Evolutionary conservation across 2,888 invertebrate species (phyloP), one percentile per base, ranked within the genome.

Genomic region (Mesorhabditis belari): DNA sequence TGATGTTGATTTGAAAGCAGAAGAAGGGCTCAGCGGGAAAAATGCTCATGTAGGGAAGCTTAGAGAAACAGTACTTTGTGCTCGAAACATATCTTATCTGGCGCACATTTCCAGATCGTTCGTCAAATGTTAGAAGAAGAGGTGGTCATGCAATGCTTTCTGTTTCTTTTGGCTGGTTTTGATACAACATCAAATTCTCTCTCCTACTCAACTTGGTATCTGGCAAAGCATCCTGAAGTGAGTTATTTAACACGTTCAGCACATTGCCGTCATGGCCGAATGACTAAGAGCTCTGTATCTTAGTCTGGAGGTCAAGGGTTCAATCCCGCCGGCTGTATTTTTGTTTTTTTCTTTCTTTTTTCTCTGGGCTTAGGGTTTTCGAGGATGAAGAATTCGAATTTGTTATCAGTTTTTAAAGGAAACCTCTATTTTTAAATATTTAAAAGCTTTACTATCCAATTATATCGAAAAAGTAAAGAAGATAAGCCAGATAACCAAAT

Each of bases 161-260:
- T 85, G 3, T 84, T 85, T 66, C 73, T 84, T 25, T 67, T 85
- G 55, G 84, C 83, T 19, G 85, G 85, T 0, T 85, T 84, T 65
- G 85, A 85, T 68, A 85, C 85, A 0, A 85, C 85, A 0, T 83
- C 84, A 9, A 82, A 83, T 3, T 79, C 83, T 3, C 71, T 85
- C 6, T 80, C 82, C 17, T 85, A 83, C 70, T 75, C 82, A 5
- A 78, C 82, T 60, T 83, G 82, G 65, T 79, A 83, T 56, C 75
- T 85, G 60, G 82, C 83, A 6, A 77, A 74, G 50, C 80, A 85
- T 71, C 83, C 80, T 4, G 61, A 67, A 58, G 57, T 62, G n/a
- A 9, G n/a, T 17, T 1, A 56, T 29, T 67, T 66, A 35, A 35
- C 6, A 35, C 17, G 9, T 35, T 35, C 35, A n/a, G n/a, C n/a